phyloP scores from a whole-genome alignment of 2,113 vertebrate species.

The Oplegnathus fasciatus region DNA sequence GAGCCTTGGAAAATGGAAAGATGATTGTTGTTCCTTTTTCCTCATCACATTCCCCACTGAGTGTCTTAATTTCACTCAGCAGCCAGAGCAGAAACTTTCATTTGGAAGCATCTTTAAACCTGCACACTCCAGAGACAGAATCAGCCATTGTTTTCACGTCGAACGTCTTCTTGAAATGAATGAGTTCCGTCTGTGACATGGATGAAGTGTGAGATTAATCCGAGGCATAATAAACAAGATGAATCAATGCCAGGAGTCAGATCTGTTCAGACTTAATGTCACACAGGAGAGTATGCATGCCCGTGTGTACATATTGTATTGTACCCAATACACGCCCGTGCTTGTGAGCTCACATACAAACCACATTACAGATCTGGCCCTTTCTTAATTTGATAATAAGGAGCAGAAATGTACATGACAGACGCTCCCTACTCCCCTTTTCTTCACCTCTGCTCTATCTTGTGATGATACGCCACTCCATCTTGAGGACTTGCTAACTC shows the following conservation, averaged over 20 bases:
- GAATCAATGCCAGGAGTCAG: constrained; percentile 63
- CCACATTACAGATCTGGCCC: constrained; percentile 7
- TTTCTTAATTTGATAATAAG: constrained; percentile 9
- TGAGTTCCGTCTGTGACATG: constrained; percentile 62
- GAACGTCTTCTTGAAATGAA: constrained; percentile 61
- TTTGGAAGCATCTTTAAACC: constrained; percentile 46
- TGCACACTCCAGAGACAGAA: constrained; percentile 39
- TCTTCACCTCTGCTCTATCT: constrained; percentile 48
- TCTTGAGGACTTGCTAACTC: constrained; percentile 65
- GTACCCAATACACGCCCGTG: background rate
- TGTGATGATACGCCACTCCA: constrained; percentile 48
- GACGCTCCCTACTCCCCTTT: constrained; percentile 15
- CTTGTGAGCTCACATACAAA: constrained; percentile 1
- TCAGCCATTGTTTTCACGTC: constrained; percentile 55
- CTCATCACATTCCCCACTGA: constrained; percentile 39
- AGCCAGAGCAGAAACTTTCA: constrained; percentile 29
- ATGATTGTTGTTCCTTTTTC: constrained; percentile 38
- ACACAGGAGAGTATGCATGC: constrained; percentile 18
- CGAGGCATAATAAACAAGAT: constrained; percentile 58
- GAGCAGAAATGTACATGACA: constrained; percentile 3
- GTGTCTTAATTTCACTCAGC: constrained; percentile 56
- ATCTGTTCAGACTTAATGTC: constrained; percentile 51
- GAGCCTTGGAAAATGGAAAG: constrained; percentile 33
- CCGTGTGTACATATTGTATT: background rate
- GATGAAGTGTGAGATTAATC: constrained; percentile 68